Evolutionary conservation across 30 jellyfish, hydroid and myxozoan species (phyloP), one percentile per base, ranked within the genome.

Genomic region (Chrysaora quinquecirrha): DNA sequence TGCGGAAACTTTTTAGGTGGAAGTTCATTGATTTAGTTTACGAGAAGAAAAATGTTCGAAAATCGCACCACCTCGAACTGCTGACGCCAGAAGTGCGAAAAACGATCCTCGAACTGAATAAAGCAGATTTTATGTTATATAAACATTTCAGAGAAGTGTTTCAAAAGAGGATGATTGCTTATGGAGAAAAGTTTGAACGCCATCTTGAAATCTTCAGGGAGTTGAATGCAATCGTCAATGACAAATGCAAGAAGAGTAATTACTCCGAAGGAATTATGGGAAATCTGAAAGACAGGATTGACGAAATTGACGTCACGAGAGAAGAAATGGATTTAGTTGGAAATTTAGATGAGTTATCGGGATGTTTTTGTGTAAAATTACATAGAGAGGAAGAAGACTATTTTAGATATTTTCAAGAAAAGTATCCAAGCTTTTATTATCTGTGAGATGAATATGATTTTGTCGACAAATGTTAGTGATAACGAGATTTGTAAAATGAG

Each of bases 321-420:
- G 18, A 12, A 0, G 92, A 82, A 33, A 14, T 20, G 11, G 62
- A 64, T 3, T 31, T 82, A 1, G 63, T 82, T 1, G 92, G 92
- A 47, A 75, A 62, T 18, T 32, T 82, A 6, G 24, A 61, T 4
- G 33, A 24, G 0, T 48, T 75, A 30, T 81, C 95, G 22, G 21
- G 30, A 9, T 89, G 97, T 82, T 82, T 81, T 30, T 89, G 97
- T 34, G 68, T 75, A 22, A 88, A 89, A 50, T 48, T 89, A 14
- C 61, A 34, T 46, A 54, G 95, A 75, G 63, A 62, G 19, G 97
- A 89, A 68, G 83, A 52, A 7, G 50, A 76, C 9, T 89, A 89
- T 67, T 62, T 82, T 23, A 58, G 31, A 24, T 89, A 82, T 49
- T 89, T 89, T 61, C 50, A 60, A 83, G 54, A 50, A 4, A 82